Evolutionary conservation across 2,113 vertebrate genomes (phyloP).

Genomic region (Empidonax alnorum): DNA sequence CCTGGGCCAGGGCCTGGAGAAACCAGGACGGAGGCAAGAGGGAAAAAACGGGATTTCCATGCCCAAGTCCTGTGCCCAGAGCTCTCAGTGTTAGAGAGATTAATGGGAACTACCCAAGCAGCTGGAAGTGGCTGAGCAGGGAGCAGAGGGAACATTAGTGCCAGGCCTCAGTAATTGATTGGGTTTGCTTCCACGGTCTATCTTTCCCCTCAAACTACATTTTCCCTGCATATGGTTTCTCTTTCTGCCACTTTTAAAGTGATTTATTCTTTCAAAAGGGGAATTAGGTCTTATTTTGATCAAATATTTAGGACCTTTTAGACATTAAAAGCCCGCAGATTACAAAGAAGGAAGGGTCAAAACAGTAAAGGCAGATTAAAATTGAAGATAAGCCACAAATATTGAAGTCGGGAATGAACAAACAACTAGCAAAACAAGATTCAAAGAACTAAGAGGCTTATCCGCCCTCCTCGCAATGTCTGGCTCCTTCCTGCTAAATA

Average conservation of each 20-base stretch:
- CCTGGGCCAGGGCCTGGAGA: background rate
- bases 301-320: constrained; percentile 49
- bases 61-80: background rate
- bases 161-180: constrained; percentile 19
- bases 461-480: background rate
- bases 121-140: background rate
- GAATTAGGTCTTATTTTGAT: constrained; percentile 52
- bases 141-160: constrained; percentile 33
- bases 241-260: constrained; percentile 27
- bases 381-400: constrained; percentile 44
- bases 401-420: constrained; percentile 1
- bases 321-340: constrained; percentile 50
- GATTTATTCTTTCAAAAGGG: constrained; percentile 7
- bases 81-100: background rate
- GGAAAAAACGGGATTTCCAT: background rate
- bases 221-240: constrained; percentile 4
- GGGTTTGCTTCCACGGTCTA: background rate
- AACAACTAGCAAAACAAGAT: constrained; percentile 49
- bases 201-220: background rate
- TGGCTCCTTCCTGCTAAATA: constrained; percentile 24
- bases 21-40: fast-evolving
- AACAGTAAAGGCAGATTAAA: constrained; percentile 22
- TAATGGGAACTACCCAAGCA: background rate
- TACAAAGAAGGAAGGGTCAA: constrained; percentile 42
- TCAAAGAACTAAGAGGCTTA: constrained; percentile 23